Evolutionary conservation across 2,113 vertebrate species (phyloP).

Genomic region (Centropus unirufus): DNA sequence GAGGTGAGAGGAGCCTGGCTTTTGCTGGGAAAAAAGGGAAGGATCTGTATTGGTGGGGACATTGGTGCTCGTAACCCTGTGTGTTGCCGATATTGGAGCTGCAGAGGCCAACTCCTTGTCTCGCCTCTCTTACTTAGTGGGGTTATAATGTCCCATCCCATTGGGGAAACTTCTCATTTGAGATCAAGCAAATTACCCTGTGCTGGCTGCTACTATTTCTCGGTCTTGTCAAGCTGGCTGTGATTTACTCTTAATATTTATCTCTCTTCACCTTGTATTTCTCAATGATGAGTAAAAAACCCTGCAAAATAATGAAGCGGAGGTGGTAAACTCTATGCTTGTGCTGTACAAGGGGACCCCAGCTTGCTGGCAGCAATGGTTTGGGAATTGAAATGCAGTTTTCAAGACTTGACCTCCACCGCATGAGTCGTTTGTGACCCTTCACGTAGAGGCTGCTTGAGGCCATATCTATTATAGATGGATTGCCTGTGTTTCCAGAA

Average conservation of each 20-base stretch:
- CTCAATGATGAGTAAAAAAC: neutral
- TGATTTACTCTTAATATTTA: conserved; percentile 32
- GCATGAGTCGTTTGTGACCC: rapidly evolving
- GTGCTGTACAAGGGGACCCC: rapidly evolving
- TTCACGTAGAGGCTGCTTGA: neutral
- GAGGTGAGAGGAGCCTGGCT: rapidly evolving
- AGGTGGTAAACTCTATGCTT: neutral
- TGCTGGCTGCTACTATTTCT: neutral
- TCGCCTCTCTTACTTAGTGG: neutral
- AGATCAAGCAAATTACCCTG: neutral
- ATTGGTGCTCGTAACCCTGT: rapidly evolving
- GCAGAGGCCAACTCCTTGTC: neutral
- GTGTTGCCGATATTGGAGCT: neutral
- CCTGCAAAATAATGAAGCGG: neutral
- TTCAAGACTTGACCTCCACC: neutral
- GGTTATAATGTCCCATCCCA: neutral
- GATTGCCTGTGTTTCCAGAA: neutral
- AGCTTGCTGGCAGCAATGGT: neutral
- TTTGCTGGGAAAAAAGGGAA: neutral
- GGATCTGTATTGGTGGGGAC: neutral
- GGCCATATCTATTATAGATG: neutral
- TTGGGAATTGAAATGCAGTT: neutral
- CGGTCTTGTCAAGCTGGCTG: neutral
- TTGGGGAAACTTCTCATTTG: neutral
- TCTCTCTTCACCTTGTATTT: neutral